Evolutionary conservation across 2,888 invertebrate species (phyloP).

Genomic region (Drosophila pseudotakahashii): DNA sequence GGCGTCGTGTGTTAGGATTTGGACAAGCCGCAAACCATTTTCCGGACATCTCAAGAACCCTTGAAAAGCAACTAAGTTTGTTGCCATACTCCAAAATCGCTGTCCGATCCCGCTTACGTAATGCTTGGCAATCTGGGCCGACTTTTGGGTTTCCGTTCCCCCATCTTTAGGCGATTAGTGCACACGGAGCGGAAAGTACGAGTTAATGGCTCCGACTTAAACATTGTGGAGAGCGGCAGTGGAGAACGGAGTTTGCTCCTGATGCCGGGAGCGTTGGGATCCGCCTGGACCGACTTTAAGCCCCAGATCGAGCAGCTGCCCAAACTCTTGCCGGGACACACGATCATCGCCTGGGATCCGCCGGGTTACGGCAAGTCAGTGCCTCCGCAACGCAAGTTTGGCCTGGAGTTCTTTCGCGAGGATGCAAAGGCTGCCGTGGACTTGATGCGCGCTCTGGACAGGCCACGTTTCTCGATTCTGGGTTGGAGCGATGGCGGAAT

Average conservation of each 20-base stretch:
- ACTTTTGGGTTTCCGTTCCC: constrained; percentile 21
- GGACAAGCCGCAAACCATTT: constrained; percentile 30
- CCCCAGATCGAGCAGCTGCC: constrained; percentile 89
- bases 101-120: constrained; percentile 53
- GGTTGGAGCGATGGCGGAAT: constrained; percentile 97
- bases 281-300: constrained; percentile 92
- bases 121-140: constrained; percentile 53
- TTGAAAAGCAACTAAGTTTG: constrained; percentile 33
- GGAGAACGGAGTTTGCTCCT: constrained; percentile 86
- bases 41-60: constrained; percentile 48
- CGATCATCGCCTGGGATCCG: constrained; percentile 90
- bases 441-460: constrained; percentile 90
- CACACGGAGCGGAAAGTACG: constrained; percentile 86
- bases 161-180: constrained; percentile 29
- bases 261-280: constrained; percentile 92
- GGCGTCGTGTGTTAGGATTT: constrained; percentile 39
- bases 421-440: constrained; percentile 90
- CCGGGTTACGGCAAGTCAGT: constrained; percentile 94
- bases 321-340: constrained; percentile 80
- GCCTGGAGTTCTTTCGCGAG: constrained; percentile 88
- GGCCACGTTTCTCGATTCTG: constrained; percentile 89
- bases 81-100: constrained; percentile 26
- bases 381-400: constrained; percentile 90
- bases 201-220: constrained; percentile 87
- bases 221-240: constrained; percentile 87